Evolutionary conservation across 2,797 vertebrate genomes (phyloP).

Genomic region (Pelodytes ibericus): DNA sequence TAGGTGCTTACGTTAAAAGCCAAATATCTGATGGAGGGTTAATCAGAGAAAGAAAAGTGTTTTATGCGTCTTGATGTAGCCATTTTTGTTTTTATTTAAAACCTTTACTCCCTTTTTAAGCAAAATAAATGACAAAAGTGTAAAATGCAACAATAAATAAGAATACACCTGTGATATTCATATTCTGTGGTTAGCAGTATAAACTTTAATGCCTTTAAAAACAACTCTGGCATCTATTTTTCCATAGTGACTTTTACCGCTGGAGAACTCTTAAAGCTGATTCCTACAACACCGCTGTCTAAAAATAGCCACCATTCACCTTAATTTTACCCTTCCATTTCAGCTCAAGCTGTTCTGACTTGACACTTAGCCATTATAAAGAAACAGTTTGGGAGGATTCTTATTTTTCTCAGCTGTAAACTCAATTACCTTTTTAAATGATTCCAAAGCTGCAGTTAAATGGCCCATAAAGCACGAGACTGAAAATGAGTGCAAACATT

Average conservation of each 20-base stretch:
- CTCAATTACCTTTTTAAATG: constrained; percentile 63
- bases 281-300: constrained; percentile 3
- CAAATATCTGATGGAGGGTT: too few relatives aligned
- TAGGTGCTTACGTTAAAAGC: too few relatives aligned
- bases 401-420: constrained; percentile 66
- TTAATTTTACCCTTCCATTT: constrained; percentile 55
- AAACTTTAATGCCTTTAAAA: background rate
- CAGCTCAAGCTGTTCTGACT: constrained; percentile 56
- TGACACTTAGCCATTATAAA: constrained; percentile 61
- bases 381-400: constrained; percentile 58
- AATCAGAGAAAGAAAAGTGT: too few relatives aligned
- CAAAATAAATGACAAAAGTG: too few relatives aligned
- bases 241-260: background rate
- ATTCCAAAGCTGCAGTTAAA: constrained; percentile 64
- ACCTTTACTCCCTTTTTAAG: too few relatives aligned
- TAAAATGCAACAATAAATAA: too few relatives aligned
- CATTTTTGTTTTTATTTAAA: too few relatives aligned
- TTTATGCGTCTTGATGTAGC: too few relatives aligned
- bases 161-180: too few relatives aligned
- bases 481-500: constrained; percentile 62
- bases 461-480: constrained; percentile 63
- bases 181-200: too few relatives aligned
- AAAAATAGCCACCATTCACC: constrained; percentile 22
- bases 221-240: background rate
- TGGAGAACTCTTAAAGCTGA: background rate